phyloP scores from a whole-genome alignment of 2,797 vertebrate genomes.

The Melanotaenia pygmaea region DNA sequence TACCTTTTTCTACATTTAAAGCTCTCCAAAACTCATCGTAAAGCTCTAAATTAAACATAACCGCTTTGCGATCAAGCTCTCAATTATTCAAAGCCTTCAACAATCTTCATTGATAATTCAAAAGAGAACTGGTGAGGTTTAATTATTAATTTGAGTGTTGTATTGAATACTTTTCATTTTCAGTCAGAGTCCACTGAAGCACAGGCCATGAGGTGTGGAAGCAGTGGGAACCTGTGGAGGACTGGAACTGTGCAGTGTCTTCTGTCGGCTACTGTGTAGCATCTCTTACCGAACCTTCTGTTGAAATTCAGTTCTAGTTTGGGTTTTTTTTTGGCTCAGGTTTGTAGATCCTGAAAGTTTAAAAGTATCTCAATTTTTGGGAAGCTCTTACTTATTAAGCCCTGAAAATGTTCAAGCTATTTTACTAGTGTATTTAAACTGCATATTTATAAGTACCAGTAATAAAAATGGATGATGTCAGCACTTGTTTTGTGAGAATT shows the following conservation, averaged over 20 bases:
- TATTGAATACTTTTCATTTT: slow-evolving; percentile 26
- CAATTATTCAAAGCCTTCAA: slow-evolving; percentile 36
- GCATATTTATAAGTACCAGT: slow-evolving; percentile 89
- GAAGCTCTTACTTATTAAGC: slow-evolving; percentile 71
- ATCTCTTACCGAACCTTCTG: slow-evolving; percentile 64
- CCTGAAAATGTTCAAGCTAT: slow-evolving; percentile 84
- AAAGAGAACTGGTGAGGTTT: slow-evolving; percentile 27
- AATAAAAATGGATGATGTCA: slow-evolving; percentile 73
- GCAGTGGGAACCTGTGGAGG: slow-evolving; percentile 34
- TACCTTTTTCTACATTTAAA: slow-evolving; percentile 29
- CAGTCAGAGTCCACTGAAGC: slow-evolving; percentile 13
- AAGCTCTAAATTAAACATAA: slow-evolving; percentile 34
- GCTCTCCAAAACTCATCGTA: slow-evolving; percentile 29
- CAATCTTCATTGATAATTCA: slow-evolving; percentile 44
- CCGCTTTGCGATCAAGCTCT: slow-evolving; percentile 39
- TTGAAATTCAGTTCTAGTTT: slow-evolving; percentile 54
- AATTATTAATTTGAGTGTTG: slow-evolving; percentile 45
- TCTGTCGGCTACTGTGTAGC: slow-evolving; percentile 89
- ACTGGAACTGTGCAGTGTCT: slow-evolving; percentile 32
- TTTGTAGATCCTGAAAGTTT: slow-evolving; percentile 76
- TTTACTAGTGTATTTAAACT: slow-evolving; percentile 91
- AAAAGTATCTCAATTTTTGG: slow-evolving; percentile 84
- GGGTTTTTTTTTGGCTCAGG: slow-evolving; percentile 74
- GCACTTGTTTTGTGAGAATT: slow-evolving; percentile 16
- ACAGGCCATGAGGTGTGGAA: not conserved